Percentiles rank a stretch among this genome's conserved stretches.
These are phyloP conservation scores for Mareca penelope DNA, from an alignment of 2,797 vertebrate genomes.

Conservation along the genomic window DNA sequence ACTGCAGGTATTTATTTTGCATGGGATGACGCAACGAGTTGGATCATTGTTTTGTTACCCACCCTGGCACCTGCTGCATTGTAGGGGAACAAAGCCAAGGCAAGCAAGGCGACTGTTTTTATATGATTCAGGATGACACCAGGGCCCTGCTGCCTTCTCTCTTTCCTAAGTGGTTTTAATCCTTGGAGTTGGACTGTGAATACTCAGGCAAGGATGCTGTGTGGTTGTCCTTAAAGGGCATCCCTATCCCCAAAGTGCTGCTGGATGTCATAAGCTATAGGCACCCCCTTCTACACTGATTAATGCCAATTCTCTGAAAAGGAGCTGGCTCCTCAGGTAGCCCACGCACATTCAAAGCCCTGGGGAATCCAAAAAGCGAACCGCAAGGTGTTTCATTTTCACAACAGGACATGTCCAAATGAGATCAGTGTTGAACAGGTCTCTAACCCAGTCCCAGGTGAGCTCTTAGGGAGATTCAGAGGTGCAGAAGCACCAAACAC, in stretches of 20 bases:
- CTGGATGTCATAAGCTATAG: not conserved
- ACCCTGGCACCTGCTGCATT: rapidly evolving
- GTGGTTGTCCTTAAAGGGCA: no score
- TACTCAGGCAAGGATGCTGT: rapidly evolving
- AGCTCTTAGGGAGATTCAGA: not conserved
- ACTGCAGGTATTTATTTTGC: not conserved
- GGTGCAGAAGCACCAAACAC: not conserved
- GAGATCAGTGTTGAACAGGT: not conserved
- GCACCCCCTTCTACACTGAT: not conserved
- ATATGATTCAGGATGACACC: not conserved
- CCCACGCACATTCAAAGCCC: not conserved
- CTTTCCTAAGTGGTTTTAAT: not conserved
- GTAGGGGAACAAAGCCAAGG: not conserved
- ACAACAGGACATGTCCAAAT: not conserved
- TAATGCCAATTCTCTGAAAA: not conserved
- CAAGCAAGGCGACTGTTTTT: not conserved
- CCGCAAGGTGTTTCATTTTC: not conserved
- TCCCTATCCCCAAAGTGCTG: not conserved
- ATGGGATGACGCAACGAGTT: not conserved
- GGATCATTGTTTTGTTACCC: not conserved
- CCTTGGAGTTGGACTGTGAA: not conserved
- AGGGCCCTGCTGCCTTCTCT: not conserved
- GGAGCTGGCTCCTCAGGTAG: not conserved
- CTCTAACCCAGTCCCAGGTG: not conserved
- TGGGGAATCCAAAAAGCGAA: not conserved